These are phyloP conservation scores for Charadrius vociferus DNA, from an alignment of 2,113 vertebrate species.

Conservation along the genomic window DNA sequence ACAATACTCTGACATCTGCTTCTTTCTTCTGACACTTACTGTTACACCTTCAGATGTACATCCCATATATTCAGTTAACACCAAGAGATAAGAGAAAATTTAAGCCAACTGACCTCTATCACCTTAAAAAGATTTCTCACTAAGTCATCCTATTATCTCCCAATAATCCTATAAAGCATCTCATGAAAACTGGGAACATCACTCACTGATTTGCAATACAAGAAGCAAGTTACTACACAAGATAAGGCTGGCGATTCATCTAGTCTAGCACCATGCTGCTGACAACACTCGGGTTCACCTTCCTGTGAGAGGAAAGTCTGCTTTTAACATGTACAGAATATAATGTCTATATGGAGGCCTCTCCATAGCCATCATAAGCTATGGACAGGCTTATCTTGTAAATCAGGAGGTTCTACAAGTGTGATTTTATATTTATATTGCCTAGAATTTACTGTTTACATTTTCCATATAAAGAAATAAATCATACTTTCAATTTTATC, in stretches of 20 bases:
- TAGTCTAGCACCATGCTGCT: neutral
- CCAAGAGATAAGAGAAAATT: constrained; percentile 11
- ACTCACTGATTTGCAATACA: constrained; percentile 24
- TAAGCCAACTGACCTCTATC: constrained; percentile 9
- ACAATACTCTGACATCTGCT: constrained; percentile 16
- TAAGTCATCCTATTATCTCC: constrained; percentile 27
- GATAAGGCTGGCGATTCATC: neutral
- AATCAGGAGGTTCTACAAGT: neutral
- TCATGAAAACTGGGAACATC: neutral
- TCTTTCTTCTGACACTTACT: constrained; percentile 23
- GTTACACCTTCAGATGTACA: neutral
- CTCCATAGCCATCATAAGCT: neutral
- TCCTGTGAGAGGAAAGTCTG: neutral
- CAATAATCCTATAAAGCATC: constrained; percentile 24
- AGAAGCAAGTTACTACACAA: neutral
- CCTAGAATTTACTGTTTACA: neutral
- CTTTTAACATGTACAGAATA: neutral
- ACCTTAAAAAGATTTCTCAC: constrained; percentile 1
- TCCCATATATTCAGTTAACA: constrained; percentile 3
- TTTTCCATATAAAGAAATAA: neutral
- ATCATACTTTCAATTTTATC: neutral
- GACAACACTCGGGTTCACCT: neutral
- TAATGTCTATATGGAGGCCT: neutral
- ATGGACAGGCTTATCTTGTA: neutral
- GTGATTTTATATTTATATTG: neutral